A percentile compares a stretch with the other conserved stretches of the same genome.
These are phyloP conservation scores for Gallinago jamesoni DNA, from an alignment of 2,113 vertebrate genomes.

Conservation along the genomic window DNA sequence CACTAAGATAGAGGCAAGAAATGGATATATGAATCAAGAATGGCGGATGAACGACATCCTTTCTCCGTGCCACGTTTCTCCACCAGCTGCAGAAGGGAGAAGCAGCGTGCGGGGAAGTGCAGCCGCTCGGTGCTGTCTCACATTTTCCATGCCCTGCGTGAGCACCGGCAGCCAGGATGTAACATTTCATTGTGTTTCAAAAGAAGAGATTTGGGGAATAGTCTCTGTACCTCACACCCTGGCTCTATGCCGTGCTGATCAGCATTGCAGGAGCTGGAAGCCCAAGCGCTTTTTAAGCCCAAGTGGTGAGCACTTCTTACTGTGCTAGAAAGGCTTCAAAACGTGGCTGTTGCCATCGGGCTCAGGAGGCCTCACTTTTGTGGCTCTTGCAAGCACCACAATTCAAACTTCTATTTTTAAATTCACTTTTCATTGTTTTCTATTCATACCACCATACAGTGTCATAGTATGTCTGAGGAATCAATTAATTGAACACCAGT, in stretches of 20 bases:
- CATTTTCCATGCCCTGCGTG: fast-evolving
- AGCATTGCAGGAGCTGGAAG: background rate
- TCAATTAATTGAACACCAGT: background rate
- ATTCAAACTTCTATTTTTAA: background rate
- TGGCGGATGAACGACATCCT: background rate
- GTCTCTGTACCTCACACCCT: background rate
- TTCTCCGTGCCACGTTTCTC: background rate
- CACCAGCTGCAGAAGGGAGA: background rate
- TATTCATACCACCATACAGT: background rate
- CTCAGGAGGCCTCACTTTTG: background rate
- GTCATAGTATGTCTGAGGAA: background rate
- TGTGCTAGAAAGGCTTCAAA: background rate
- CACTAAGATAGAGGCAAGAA: background rate
- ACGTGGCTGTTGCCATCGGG: fast-evolving
- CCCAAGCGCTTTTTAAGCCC: too few species aligned
- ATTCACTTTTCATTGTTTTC: background rate
- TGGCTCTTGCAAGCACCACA: background rate
- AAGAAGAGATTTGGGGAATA: background rate
- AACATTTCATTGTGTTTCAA: background rate
- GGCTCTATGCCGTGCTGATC: background rate
- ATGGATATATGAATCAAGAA: background rate
- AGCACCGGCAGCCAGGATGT: background rate
- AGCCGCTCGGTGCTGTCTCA: fast-evolving
- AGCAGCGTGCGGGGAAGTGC: fast-evolving
- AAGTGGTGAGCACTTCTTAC: background rate